A percentile compares a stretch with the other conserved stretches of the same genome.
Evolutionary conservation across 2,888 invertebrate species (phyloP).

Genomic region (Drosophila meridiana): DNA sequence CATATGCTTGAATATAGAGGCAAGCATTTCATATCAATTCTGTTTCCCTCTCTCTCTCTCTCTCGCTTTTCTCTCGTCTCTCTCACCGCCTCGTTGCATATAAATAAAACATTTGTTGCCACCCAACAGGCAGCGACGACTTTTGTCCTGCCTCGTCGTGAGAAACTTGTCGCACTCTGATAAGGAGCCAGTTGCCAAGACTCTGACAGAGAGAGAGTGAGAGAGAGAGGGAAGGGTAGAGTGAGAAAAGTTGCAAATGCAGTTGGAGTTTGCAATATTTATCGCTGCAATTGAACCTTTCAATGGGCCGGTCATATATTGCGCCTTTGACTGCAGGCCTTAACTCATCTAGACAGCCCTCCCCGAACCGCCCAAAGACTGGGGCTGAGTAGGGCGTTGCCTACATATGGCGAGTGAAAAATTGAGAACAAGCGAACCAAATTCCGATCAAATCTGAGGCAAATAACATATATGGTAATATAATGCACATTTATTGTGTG

Average conservation of each 20-base stretch:
- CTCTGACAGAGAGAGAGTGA: not conserved
- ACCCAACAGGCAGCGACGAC: slow-evolving; percentile 42
- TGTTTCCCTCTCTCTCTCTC: slow-evolving; percentile 1
- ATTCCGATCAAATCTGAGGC: slow-evolving; percentile 29
- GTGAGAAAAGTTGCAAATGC: slow-evolving; percentile 4
- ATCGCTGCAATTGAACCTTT: slow-evolving; percentile 74
- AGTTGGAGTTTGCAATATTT: slow-evolving; percentile 66
- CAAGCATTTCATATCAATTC: slow-evolving; percentile 44
- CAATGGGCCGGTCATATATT: slow-evolving; percentile 55
- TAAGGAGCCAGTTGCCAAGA: slow-evolving; percentile 36
- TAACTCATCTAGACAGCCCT: slow-evolving; percentile 39
- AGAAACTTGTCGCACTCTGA: slow-evolving; percentile 51
- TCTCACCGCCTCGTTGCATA: slow-evolving; percentile 29
- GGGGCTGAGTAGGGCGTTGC: slow-evolving; percentile 15
- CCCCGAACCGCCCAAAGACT: not conserved
- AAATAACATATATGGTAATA: not conserved
- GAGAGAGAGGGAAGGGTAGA: not conserved
- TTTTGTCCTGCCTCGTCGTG: slow-evolving; percentile 53
- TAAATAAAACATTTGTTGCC: slow-evolving; percentile 62
- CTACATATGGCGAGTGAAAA: slow-evolving; percentile 20
- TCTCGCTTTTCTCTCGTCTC: not conserved
- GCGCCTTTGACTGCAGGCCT: slow-evolving; percentile 37
- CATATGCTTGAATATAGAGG: slow-evolving; percentile 17
- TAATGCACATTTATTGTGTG: slow-evolving; percentile 5
- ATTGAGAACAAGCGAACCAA: slow-evolving; percentile 21